A percentile compares a stretch with the other conserved stretches of the same genome.
These are phyloP conservation scores for Scaptomyza caliginosa DNA, from an alignment of 2,888 invertebrate species.

Conservation along the genomic window DNA sequence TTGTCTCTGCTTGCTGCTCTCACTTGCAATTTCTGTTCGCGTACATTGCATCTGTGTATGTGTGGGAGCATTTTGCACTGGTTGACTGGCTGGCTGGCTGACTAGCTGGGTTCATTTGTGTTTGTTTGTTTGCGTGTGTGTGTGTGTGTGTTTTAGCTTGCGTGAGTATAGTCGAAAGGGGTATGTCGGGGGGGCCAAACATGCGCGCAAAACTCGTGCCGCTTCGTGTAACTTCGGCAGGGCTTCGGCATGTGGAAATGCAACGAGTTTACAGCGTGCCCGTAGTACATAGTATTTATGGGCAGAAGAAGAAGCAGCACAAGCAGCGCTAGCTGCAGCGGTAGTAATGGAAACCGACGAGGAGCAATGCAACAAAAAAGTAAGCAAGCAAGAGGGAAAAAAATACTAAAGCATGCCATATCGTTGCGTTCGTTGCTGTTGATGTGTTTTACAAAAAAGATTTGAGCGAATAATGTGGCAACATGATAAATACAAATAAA, in stretches of 20 bases:
- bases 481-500: slow-evolving; percentile 37
- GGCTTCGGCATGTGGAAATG: slow-evolving; percentile 56
- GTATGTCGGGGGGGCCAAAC: slow-evolving; percentile 47
- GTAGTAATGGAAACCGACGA: slow-evolving; percentile 58
- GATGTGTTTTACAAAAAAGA: slow-evolving; percentile 40
- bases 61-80: slow-evolving; percentile 56
- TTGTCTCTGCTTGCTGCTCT: slow-evolving; percentile 32
- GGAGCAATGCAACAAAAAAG: slow-evolving; percentile 43
- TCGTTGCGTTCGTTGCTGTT: slow-evolving; percentile 48
- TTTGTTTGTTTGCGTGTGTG: background rate
- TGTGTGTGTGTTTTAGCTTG: slow-evolving; percentile 10
- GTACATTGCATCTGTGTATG: slow-evolving; percentile 22
- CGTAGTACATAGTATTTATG: slow-evolving; percentile 71
- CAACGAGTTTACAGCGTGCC: slow-evolving; percentile 57
- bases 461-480: slow-evolving; percentile 40
- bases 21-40: slow-evolving; percentile 59
- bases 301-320: slow-evolving; percentile 58
- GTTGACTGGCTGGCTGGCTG: slow-evolving; percentile 58
- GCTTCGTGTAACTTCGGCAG: slow-evolving; percentile 51
- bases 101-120: slow-evolving; percentile 24
- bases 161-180: background rate
- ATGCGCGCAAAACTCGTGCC: slow-evolving; percentile 71
- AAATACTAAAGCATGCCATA: slow-evolving; percentile 68
- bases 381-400: slow-evolving; percentile 33
- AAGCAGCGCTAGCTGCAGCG: slow-evolving; percentile 32